Evolutionary conservation across 2,797 vertebrate species (phyloP).

Genomic region (Cetoscarus ocellatus): DNA sequence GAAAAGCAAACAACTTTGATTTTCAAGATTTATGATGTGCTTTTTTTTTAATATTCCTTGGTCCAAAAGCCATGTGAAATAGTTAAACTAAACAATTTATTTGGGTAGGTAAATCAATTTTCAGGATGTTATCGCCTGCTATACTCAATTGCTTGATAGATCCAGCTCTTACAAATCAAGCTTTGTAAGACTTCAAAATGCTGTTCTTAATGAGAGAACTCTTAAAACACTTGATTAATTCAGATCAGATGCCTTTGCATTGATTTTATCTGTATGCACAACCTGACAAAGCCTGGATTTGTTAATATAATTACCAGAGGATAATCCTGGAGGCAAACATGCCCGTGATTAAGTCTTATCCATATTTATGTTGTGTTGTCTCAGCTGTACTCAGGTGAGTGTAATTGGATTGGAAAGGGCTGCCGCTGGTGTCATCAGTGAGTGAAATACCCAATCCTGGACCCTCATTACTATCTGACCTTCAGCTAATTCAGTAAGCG

Average conservation of each 20-base stretch:
- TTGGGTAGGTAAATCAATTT: no score
- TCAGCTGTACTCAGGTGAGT: conserved; percentile 35
- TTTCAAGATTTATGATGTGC: no score
- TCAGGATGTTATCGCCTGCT: no score
- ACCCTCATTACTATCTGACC: conserved; percentile 56
- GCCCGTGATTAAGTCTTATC: conserved; percentile 33
- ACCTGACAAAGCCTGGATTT: conserved; percentile 20
- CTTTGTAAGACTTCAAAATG: neutral
- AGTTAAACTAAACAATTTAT: no score
- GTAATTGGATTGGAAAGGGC: conserved; percentile 45
- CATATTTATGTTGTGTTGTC: conserved; percentile 46
- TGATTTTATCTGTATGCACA: conserved; percentile 1
- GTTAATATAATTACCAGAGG: conserved; percentile 33
- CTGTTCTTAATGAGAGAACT: neutral
- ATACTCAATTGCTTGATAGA: no score
- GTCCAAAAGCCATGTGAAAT: no score
- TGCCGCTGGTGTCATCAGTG: conserved; percentile 17
- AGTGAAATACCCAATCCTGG: conserved; percentile 13
- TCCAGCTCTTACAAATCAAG: neutral
- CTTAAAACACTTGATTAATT: conserved; percentile 4
- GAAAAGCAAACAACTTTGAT: no score
- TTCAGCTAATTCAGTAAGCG: conserved; percentile 59
- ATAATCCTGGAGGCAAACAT: conserved; percentile 40
- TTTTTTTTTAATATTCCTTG: no score
- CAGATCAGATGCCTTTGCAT: conserved; percentile 16